Conservation (phyloP, 2,888 invertebrate species). For the Monochamus alternatus region DNA sequence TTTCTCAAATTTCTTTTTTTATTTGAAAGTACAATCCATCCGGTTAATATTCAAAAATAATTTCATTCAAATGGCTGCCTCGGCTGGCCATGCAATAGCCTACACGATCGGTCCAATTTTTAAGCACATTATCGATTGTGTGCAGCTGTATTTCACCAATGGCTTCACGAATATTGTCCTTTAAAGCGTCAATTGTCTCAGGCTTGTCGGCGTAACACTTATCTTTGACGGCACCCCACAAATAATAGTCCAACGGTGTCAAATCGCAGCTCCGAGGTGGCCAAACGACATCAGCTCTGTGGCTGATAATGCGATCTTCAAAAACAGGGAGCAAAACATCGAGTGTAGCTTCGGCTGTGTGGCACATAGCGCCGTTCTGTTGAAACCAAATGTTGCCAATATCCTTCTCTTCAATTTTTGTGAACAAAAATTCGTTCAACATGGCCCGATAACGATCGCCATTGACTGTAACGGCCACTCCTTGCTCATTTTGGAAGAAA, state of each 20-base stretch:
- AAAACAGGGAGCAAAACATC: no score
- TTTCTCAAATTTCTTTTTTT: no score
- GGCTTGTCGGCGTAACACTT: neutral
- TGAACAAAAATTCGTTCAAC: no score
- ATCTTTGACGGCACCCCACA: no score
- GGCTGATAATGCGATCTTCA: slow-evolving; percentile 20
- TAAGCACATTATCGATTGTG: neutral
- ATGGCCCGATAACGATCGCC: no score
- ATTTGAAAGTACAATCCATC: slow-evolving; percentile 24
- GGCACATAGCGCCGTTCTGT: no score
- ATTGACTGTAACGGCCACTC: slow-evolving; percentile 30
- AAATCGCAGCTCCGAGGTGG: slow-evolving; percentile 1
- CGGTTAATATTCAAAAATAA: slow-evolving; percentile 54
- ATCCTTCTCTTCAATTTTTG: no score
- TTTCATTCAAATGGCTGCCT: slow-evolving; percentile 52
- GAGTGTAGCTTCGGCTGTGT: no score
- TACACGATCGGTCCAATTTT: slow-evolving; percentile 35
- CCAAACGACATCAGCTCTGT: neutral
- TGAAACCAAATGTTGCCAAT: no score
- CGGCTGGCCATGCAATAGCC: slow-evolving; percentile 53
- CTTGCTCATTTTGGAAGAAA: slow-evolving; percentile 36
- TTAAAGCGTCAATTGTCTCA: slow-evolving; percentile 19
- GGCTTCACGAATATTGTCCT: slow-evolving; percentile 16
- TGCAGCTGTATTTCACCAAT: slow-evolving; percentile 22
- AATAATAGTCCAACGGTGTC: neutral